Conservation (phyloP, 2,797 vertebrate genomes). For the Eutrigla gurnardus region DNA sequence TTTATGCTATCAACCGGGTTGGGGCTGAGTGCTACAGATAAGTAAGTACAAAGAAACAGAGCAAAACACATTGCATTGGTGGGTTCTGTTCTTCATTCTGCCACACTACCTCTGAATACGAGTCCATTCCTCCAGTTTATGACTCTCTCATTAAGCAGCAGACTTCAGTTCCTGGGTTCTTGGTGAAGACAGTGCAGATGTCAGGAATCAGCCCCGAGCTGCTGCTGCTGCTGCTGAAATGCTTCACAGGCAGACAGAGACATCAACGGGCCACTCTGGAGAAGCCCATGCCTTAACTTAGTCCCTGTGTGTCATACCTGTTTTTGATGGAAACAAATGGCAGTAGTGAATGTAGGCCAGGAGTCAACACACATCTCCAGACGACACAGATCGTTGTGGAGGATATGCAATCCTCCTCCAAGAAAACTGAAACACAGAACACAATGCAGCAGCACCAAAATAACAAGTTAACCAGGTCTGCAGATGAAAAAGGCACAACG, state of each 20-base stretch:
- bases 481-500: constrained; percentile 32
- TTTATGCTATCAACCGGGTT: not conserved
- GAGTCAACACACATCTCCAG: constrained; percentile 66
- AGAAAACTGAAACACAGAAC: constrained; percentile 52
- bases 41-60: not conserved
- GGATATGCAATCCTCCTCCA: constrained; percentile 58
- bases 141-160: constrained; percentile 34
- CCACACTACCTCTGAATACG: constrained; percentile 27
- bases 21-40: not conserved
- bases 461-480: constrained; percentile 35
- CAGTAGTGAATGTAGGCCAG: constrained; percentile 72
- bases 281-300: constrained; percentile 37
- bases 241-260: constrained; percentile 46
- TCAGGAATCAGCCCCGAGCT: constrained; percentile 42
- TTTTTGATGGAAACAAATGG: constrained; percentile 69
- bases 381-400: constrained; percentile 62
- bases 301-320: constrained; percentile 53
- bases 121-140: constrained; percentile 23
- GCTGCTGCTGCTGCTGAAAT: constrained; percentile 42
- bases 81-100: constrained; percentile 6
- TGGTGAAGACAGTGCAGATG: constrained; percentile 44
- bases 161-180: constrained; percentile 22
- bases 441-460: constrained; percentile 55
- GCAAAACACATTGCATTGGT: not conserved
- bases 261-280: constrained; percentile 45